Evolutionary conservation across 1,140 invertebrate genomes (phyloP), one percentile per base, ranked within the genome.

Genomic region (Phthorimaea operculella): DNA sequence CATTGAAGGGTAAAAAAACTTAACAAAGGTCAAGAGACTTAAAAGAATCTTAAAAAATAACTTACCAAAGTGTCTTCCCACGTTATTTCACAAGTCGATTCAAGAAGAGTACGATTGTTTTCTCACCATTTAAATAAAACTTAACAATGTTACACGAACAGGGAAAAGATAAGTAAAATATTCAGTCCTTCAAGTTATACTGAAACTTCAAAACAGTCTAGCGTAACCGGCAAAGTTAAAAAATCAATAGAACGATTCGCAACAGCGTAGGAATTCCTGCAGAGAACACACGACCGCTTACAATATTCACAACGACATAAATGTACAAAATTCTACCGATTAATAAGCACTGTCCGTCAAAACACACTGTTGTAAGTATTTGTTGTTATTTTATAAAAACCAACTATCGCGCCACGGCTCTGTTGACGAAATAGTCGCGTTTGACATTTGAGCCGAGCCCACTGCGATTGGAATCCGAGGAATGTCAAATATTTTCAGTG

Each of bases 391-490:
- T 80, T 70, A 78, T 76, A 78, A 83, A 82, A 79, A 74, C 70
- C 81, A 85, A 80, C 79, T 85, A 81, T 65, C 83, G 85, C 77
- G 74, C 83, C 71, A 77, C 77, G 74, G 76, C 70, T 79, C 76
- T 85, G 84, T 86, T 86, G 85, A 87, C 79, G 83, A 86, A 87
- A 85, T 87, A 86, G 79, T 83, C 72, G 76, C 76, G 79, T 87
- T 86, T 87, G 85, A 87, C 85, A 86, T 87, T 87, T 87, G 85
- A 83, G 84, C 79, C 83, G 82, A 79, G 82, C 80, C 81, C 82
- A 85, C 83, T 70, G 74, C 76, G 68, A 74, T 73, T 64, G 85
- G 85, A 85, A 85, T 85, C 70, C 68, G 58, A 44, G 84, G 85
- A 85, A 87, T 87, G 85, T 81, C 70, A 85, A 84, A 81, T 83